Conservation (phyloP, 64 coral and sea anemone species). For the Porites australiensis region DNA sequence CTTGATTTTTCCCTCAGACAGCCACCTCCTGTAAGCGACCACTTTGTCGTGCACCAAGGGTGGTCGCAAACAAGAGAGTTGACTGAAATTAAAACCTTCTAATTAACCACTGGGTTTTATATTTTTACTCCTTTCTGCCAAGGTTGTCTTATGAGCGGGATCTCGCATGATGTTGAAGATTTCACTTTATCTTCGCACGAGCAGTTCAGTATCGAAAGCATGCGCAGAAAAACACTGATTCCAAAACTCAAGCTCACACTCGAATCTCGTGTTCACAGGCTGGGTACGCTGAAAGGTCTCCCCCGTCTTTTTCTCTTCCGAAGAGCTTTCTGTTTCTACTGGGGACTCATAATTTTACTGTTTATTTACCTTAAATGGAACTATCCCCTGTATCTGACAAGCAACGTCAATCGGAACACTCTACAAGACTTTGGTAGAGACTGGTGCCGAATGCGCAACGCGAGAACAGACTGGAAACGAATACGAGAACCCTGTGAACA, state of each 20-base stretch:
- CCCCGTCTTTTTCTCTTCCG: slow-evolving; percentile 81
- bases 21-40: too few relatives aligned
- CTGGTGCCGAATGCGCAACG: slow-evolving; percentile 89
- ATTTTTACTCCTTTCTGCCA: not conserved
- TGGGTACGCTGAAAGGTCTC: slow-evolving; percentile 69
- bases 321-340: slow-evolving; percentile 83
- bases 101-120: not conserved
- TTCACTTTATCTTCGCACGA: not conserved
- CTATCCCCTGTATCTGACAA: slow-evolving; percentile 85
- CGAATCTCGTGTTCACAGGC: slow-evolving; percentile 50
- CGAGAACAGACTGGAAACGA: slow-evolving; percentile 79
- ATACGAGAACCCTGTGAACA: slow-evolving; percentile 71
- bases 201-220: not conserved
- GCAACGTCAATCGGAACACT: slow-evolving; percentile 72
- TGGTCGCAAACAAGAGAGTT: too few relatives aligned
- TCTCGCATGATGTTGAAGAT: slow-evolving; percentile 3
- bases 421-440: slow-evolving; percentile 77
- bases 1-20: too few relatives aligned
- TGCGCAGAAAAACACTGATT: slow-evolving; percentile 42
- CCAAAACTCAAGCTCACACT: slow-evolving; percentile 5
- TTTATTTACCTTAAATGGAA: slow-evolving; percentile 86
- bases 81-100: too few relatives aligned
- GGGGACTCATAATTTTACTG: slow-evolving; percentile 71
- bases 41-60: too few relatives aligned
- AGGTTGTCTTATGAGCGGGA: slow-evolving; percentile 7